These are phyloP conservation scores for Drosophila takahashii DNA, from an alignment of 1,140 invertebrate species.

Conservation along the genomic window DNA sequence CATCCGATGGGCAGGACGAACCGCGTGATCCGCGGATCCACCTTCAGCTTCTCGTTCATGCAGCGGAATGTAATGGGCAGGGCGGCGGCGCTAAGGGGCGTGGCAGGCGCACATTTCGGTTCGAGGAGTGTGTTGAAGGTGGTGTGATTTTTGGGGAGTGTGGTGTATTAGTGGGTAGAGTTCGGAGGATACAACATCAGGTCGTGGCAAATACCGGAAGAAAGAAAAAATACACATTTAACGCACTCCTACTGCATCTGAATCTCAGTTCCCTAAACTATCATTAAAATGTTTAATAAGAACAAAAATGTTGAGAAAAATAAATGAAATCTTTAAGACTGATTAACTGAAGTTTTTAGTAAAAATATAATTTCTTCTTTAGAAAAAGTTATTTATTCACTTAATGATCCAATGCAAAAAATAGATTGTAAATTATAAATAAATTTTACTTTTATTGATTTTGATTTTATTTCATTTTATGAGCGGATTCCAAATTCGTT, in stretches of 20 bases:
- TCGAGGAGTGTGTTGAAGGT: slow-evolving; percentile 36
- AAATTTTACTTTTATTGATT: too few species aligned
- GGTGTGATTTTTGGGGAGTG: slow-evolving; percentile 22
- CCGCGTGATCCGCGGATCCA: slow-evolving; percentile 95
- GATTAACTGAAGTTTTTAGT: too few species aligned
- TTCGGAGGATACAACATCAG: slow-evolving; percentile 44
- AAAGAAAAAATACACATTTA: slow-evolving; percentile 77
- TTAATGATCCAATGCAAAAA: too few species aligned
- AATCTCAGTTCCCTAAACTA: not conserved
- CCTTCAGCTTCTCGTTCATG: slow-evolving; percentile 95
- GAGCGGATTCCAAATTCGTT: not conserved
- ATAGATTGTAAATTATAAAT: too few species aligned
- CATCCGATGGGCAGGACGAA: slow-evolving; percentile 96
- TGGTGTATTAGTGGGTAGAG: slow-evolving; percentile 27
- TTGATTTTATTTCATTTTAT: too few species aligned
- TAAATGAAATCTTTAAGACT: too few species aligned
- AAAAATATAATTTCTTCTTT: too few species aligned
- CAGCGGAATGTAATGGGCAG: slow-evolving; percentile 97
- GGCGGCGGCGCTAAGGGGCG: slow-evolving; percentile 92
- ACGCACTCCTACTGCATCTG: slow-evolving; percentile 28
- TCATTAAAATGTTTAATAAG: too few species aligned
- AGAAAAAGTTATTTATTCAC: too few species aligned
- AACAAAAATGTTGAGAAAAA: too few species aligned
- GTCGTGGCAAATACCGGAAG: slow-evolving; percentile 54
- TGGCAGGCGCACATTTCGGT: slow-evolving; percentile 30